These are phyloP conservation scores for Oreochromis niloticus DNA, from an alignment of 2,113 vertebrate genomes.

Conservation along the genomic window DNA sequence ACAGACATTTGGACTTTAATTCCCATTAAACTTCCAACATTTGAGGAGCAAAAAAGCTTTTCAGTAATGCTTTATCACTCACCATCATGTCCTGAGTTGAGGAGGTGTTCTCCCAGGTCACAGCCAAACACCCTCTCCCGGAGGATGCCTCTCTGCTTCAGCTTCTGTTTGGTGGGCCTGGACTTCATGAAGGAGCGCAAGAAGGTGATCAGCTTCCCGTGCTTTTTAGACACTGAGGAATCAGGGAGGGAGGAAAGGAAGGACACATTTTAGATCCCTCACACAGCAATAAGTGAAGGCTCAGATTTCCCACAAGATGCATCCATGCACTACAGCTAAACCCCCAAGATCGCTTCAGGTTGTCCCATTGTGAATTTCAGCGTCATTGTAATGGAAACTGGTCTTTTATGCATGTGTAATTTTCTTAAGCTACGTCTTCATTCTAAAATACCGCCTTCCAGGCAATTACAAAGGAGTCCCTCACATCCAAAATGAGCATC, in stretches of 20 bases:
- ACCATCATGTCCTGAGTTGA: slow-evolving; percentile 97
- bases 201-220: slow-evolving; percentile 99
- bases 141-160: slow-evolving; percentile 97
- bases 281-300: neutral
- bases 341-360: slow-evolving; percentile 17
- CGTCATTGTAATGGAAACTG: slow-evolving; percentile 52
- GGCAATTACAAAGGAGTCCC: slow-evolving; percentile 53
- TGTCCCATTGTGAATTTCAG: slow-evolving; percentile 24
- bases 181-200: slow-evolving; percentile 99
- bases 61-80: slow-evolving; percentile 34
- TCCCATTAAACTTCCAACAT: neutral
- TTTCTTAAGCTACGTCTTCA: slow-evolving; percentile 23
- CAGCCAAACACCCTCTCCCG: slow-evolving; percentile 97
- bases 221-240: slow-evolving; percentile 90
- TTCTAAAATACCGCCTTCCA: slow-evolving; percentile 43
- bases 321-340: slow-evolving; percentile 32
- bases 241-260: neutral
- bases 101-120: slow-evolving; percentile 95
- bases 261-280: neutral
- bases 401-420: slow-evolving; percentile 38
- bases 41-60: neutral
- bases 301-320: slow-evolving; percentile 4
- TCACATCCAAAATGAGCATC: slow-evolving; percentile 39
- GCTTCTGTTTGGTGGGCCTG: slow-evolving; percentile 95
- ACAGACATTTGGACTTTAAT: neutral